Evolutionary conservation across 2,888 invertebrate genomes (phyloP), one percentile per base, ranked within the genome.

Genomic region (Ramazzottius varieornatus): DNA sequence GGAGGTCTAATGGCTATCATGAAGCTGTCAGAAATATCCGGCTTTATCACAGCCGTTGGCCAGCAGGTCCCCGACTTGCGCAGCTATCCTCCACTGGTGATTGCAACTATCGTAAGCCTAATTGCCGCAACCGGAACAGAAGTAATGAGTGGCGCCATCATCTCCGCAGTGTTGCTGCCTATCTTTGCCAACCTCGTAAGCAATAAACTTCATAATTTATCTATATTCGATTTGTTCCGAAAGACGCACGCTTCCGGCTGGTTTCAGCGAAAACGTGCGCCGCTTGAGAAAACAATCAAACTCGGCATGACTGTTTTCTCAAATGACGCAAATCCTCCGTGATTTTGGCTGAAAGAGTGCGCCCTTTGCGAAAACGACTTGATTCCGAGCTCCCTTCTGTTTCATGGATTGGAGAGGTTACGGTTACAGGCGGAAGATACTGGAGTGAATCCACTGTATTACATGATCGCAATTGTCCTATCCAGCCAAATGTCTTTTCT

Each of bases 391-490:
- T n/a, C n/a, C n/a, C n/a, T n/a, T n/a, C n/a, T n/a, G n/a, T n/a
- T n/a, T n/a, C n/a, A n/a, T n/a, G n/a, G n/a, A 8, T 40, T 40
- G 40, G 8, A 40, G 40, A 40, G 20, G 8, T 40, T 20, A 40
- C 4, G 8, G 54, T 29, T 54, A 16, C 29, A 54, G 54, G 54
- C 54, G 4, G 54, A 54, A 29, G 54, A 54, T 54, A 24, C 29
- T 13, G 54, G 54, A 54, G 54, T 54, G n/a, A 54, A 54, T 54
- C 54, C 54, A 24, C 20, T 54, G 20, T 54, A 54, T 54, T 54
- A n/a, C 24, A 54, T 54, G 54, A 8, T 54, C 16, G 54, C 54
- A 29, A 24, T 24, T 8, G 24, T 24, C 4, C 8, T 54, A 8
- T 16, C 54, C 20, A n/a, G 20, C 20, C 20, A 24, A 24, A 16